phyloP scores from a whole-genome alignment of 2,888 invertebrate species.

The Ephialtes manifestator region DNA sequence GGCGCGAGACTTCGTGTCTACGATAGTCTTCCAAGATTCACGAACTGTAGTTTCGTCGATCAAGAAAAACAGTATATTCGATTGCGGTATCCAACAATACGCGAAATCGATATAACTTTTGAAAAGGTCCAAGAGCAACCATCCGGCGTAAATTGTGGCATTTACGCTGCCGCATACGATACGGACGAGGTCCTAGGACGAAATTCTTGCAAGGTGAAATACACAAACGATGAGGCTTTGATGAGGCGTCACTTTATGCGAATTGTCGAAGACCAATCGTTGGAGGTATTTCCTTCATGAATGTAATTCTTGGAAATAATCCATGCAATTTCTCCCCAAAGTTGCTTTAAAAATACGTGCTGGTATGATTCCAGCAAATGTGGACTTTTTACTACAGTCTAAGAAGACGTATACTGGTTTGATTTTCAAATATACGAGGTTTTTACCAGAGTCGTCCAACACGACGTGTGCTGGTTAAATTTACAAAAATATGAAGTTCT shows the following conservation, averaged over 20 bases:
- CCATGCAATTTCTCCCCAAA: background rate
- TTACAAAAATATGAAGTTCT: no score
- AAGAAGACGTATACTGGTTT: background rate
- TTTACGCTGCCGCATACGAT: slow-evolving; percentile 69
- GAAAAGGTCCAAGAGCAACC: slow-evolving; percentile 52
- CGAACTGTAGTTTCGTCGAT: slow-evolving; percentile 7
- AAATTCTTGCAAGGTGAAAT: slow-evolving; percentile 49
- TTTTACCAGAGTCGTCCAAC: background rate
- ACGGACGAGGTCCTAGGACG: slow-evolving; percentile 56
- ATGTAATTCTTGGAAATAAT: slow-evolving; percentile 50
- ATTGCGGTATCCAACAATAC: slow-evolving; percentile 55
- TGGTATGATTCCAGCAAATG: background rate
- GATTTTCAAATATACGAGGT: background rate
- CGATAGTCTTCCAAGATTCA: slow-evolving; percentile 59
- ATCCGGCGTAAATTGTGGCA: slow-evolving; percentile 60
- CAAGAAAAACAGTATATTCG: slow-evolving; percentile 55
- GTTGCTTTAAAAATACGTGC: background rate
- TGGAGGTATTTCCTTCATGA: slow-evolving; percentile 52
- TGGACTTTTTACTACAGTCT: no score
- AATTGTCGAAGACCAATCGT: slow-evolving; percentile 39
- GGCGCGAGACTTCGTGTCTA: slow-evolving; percentile 52
- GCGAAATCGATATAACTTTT: slow-evolving; percentile 4
- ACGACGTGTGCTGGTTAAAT: slow-evolving; percentile 2
- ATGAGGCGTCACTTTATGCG: slow-evolving; percentile 62
- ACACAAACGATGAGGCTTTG: slow-evolving; percentile 41